Evolutionary conservation across 1,140 invertebrate genomes (phyloP).

Genomic region (Branchinecta lynchi): DNA sequence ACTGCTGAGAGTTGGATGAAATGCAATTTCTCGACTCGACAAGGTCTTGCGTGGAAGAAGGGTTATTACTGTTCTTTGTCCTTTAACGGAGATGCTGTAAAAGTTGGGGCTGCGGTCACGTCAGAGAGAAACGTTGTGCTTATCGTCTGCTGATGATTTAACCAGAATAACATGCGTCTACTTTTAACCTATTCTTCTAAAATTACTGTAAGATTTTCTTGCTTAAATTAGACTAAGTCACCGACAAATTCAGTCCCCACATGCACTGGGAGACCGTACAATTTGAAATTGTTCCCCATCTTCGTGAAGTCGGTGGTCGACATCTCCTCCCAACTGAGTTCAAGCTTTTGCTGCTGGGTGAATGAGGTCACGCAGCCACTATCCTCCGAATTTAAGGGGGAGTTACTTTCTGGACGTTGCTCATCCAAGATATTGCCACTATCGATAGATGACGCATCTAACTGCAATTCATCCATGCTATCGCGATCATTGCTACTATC

Average conservation of each 20-base stretch:
- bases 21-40: too few species aligned
- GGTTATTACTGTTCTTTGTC: too few species aligned
- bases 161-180: too few species aligned
- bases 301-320: not conserved
- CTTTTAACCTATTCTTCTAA: too few species aligned
- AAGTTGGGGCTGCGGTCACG: too few species aligned
- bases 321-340: not conserved
- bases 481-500: not conserved
- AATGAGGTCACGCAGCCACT: not conserved
- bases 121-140: too few species aligned
- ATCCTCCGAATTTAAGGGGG: slow-evolving; percentile 3
- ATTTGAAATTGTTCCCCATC: not conserved
- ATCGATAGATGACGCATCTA: not conserved
- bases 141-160: too few species aligned
- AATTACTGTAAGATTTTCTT: too few species aligned
- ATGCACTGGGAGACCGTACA: not conserved
- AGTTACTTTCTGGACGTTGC: not conserved
- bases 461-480: not conserved
- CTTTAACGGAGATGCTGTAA: too few species aligned
- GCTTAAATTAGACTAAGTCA: not conserved
- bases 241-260: slow-evolving; percentile 3
- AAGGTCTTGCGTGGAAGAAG: too few species aligned
- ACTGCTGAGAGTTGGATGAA: too few species aligned
- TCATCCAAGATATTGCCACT: not conserved
- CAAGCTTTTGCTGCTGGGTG: not conserved